Base-by-base conservation (phyloP, 2,888 invertebrate species). In the Alentia gelatinosa region DNA sequence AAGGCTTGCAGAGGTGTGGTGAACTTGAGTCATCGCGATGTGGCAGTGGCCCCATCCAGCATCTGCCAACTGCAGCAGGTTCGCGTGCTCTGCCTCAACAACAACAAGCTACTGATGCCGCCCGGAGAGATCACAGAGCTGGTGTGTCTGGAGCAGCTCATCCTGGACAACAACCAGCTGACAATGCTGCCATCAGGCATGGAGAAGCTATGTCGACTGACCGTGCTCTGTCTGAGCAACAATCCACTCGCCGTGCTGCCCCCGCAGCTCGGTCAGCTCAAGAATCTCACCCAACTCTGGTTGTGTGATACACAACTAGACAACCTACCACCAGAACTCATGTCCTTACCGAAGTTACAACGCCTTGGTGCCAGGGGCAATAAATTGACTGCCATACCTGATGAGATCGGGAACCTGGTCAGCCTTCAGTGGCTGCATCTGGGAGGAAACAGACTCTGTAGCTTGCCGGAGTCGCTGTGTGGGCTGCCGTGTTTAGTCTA, bases 1-100 rank as follows among this genome's bases (percentile, higher is more conserved):
- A 30, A 40, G 39, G 23, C 30, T 4, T 3, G 35, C n/a, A 56
- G 26, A 19, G 0, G 40, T 7, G 42, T 79, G 98, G 98, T 92
- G 97, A 96, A 96, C 91, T 93, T 96, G 23, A 96, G 95, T 91
- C 95, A 96, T 90, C 93, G 95, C n/a, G 93, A 94, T 40, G 92
- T 96, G 79, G 94, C 94, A 4, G 94, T 95, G 47, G 90, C 95
- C 4, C 95, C 95, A 1, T 92, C 92, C 79, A 94, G 93, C 84
- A 89, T 96, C 42, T 26, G 74, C 91, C 84, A 93, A 35, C 93
- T 93, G 79, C 92, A 90, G 33, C 91, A 92, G 90, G 93, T 95
- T 19, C 93, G 92, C 37, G 93, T 91, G n/a, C 91, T 95, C 26
- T 91, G 94, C 88, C 92, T 95, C 33, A 95, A 95, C 91, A 92